Evolutionary conservation across 1,140 invertebrate species (phyloP).

Genomic region (Lasaia peninsularis): DNA sequence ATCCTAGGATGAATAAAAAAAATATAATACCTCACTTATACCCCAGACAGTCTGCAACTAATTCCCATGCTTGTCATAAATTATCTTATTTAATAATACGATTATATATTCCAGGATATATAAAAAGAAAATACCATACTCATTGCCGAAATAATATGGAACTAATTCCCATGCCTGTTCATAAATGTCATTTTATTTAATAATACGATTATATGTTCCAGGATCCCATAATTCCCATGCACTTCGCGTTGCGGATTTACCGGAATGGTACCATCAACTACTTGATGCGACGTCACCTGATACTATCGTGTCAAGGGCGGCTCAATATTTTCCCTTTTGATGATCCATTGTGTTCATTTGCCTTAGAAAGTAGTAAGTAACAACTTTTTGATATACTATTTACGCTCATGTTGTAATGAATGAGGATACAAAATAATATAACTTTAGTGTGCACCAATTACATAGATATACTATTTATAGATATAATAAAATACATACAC

Average conservation of each 20-base stretch:
- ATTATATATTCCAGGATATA: no score
- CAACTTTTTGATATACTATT: constrained; percentile 2
- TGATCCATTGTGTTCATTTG: constrained; percentile 95
- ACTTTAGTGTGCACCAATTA: no score
- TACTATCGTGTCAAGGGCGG: constrained; percentile 93
- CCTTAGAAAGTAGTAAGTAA: constrained; percentile 96
- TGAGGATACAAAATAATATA: no score
- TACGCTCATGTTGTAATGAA: no score
- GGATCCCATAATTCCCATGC: constrained; percentile 92
- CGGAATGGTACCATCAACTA: constrained; percentile 95
- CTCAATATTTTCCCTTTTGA: constrained; percentile 97
- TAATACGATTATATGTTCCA: constrained; percentile 40
- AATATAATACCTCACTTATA: no score
- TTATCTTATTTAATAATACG: constrained; percentile 13
- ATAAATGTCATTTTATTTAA: no score
- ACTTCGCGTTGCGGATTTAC: constrained; percentile 93
- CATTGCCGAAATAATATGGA: background rate
- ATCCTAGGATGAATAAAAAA: no score
- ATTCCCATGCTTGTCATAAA: no score
- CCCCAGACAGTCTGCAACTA: background rate
- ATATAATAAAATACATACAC: no score
- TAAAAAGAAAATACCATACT: no score
- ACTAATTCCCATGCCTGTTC: no score
- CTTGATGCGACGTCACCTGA: constrained; percentile 93
- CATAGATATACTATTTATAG: no score